Base-by-base conservation (phyloP, 2,888 invertebrate genomes). In the Lordiphosa fenestrarum region DNA sequence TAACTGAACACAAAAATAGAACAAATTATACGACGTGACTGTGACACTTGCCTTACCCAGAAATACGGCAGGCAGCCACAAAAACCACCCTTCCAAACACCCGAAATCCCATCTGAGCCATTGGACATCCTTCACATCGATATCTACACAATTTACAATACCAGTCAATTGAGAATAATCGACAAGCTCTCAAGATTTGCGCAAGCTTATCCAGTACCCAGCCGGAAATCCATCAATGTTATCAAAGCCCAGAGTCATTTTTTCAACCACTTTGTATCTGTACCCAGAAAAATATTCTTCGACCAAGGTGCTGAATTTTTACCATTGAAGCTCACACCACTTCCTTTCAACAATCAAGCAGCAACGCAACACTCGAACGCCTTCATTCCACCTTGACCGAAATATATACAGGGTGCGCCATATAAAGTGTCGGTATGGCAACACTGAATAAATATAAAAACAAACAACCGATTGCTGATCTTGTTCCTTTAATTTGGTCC, bases 261-360 rank as follows among this genome's bases (percentile, higher is more conserved):
- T 7, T 10, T 47, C 10, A 33, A n/a, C 19, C 46, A 35, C 10
- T 36, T 36, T 19, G 36, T n/a, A n/a, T n/a, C 36, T n/a, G 9
- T 33, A 44, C 33, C 9, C 4, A 33, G 13, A 12, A 44, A 69
- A 53, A 5, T 69, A 3, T 37, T 66, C 0, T 36, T 46, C 4
- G 60, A 69, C n/a, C 66, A 71, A 30, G 66, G 58, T 1, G 48
- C 50, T 1, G 64, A 67, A 37, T 71, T 69, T 21, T 21, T 49
- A 21, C 2, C 4, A 21, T 21, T 1, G 4, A 13, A 12, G 7
- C 42, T 5, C 67, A 71, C 15, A 41, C 52, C 9, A 69, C 66
- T 2, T 69, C 52, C 2, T 57, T 65, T 25, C 66, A 67, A 6
- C 54, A 55, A 23, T 49, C 41, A 7, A 35, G 15, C 1, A 49